phyloP scores from a whole-genome alignment of 1,140 invertebrate genomes.

The Ganaspis sp. region DNA sequence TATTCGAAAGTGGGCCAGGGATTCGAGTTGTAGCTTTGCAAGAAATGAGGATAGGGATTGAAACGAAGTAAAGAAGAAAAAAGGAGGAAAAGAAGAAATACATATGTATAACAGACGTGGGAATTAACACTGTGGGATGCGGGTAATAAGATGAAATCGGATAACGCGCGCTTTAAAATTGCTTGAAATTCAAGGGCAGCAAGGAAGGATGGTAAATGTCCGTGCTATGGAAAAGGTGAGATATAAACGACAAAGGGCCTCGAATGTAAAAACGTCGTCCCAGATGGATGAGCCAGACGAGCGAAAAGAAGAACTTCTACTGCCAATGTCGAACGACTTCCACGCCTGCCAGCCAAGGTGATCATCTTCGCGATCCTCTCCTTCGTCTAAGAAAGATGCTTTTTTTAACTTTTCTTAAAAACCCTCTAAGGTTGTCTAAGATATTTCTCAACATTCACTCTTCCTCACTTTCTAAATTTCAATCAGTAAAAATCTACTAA shows the following conservation, averaged over 20 bases:
- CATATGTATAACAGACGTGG: slow-evolving; percentile 18
- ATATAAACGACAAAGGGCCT: slow-evolving; percentile 58
- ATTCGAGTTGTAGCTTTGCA: slow-evolving; percentile 42
- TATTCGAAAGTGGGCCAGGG: slow-evolving; percentile 59
- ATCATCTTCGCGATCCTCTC: slow-evolving; percentile 43
- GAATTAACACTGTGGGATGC: slow-evolving; percentile 36
- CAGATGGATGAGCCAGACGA: slow-evolving; percentile 49
- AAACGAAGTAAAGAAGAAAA: slow-evolving; percentile 23
- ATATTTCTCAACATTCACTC: no score
- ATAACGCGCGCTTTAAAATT: slow-evolving; percentile 59
- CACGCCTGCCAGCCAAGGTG: slow-evolving; percentile 56
- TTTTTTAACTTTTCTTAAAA: slow-evolving; percentile 3
- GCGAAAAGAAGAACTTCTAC: slow-evolving; percentile 56
- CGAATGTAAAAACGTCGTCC: slow-evolving; percentile 56
- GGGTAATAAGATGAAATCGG: slow-evolving; percentile 56
- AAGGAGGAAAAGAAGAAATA: slow-evolving; percentile 37
- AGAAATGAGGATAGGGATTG: slow-evolving; percentile 36
- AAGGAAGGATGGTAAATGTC: slow-evolving; percentile 51
- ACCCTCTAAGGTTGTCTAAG: neutral
- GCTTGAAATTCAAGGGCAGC: slow-evolving; percentile 64
- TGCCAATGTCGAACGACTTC: slow-evolving; percentile 51
- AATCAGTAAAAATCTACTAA: no score
- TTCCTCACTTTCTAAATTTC: no score
- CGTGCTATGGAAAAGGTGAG: slow-evolving; percentile 50
- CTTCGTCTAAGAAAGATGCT: slow-evolving; percentile 32